Conservation (phyloP, 1,140 invertebrate species). For the Trichonephila clavipes region DNA sequence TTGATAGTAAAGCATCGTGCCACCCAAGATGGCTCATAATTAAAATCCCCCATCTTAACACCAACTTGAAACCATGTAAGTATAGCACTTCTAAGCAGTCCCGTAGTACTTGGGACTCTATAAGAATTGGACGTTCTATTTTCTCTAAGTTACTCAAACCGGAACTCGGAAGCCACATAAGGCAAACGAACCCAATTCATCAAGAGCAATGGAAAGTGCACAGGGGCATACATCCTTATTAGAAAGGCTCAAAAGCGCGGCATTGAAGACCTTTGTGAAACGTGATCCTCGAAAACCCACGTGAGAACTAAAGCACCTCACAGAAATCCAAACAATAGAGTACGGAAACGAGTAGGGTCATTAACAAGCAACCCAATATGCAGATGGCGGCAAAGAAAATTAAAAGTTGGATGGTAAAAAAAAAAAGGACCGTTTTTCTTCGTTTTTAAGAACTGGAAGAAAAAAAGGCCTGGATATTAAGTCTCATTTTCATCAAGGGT, state of each 20-base stretch:
- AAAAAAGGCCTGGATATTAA: background rate
- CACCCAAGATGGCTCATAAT: too few species aligned
- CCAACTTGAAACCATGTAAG: too few species aligned
- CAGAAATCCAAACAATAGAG: background rate
- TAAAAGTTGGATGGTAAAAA: background rate
- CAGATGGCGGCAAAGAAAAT: background rate
- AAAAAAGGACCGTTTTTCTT: background rate
- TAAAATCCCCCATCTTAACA: too few species aligned
- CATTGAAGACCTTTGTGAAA: background rate
- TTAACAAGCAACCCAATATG: slow-evolving; percentile 30
- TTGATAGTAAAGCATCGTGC: too few species aligned
- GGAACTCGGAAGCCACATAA: slow-evolving; percentile 46
- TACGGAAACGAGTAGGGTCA: background rate
- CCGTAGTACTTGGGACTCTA: too few species aligned
- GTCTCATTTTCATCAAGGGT: slow-evolving; percentile 30
- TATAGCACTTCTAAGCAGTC: too few species aligned
- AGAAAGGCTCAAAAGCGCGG: background rate
- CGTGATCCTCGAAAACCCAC: background rate
- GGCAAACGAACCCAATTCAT: background rate
- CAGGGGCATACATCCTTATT: slow-evolving; percentile 15
- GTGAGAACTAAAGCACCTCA: slow-evolving; percentile 40
- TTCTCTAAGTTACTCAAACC: background rate
- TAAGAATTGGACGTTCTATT: too few species aligned
- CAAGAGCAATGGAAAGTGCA: slow-evolving; percentile 16
- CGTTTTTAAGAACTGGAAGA: background rate